phyloP scores from a whole-genome alignment of 2,888 invertebrate species.

The Lissocephala sabroskyi region DNA sequence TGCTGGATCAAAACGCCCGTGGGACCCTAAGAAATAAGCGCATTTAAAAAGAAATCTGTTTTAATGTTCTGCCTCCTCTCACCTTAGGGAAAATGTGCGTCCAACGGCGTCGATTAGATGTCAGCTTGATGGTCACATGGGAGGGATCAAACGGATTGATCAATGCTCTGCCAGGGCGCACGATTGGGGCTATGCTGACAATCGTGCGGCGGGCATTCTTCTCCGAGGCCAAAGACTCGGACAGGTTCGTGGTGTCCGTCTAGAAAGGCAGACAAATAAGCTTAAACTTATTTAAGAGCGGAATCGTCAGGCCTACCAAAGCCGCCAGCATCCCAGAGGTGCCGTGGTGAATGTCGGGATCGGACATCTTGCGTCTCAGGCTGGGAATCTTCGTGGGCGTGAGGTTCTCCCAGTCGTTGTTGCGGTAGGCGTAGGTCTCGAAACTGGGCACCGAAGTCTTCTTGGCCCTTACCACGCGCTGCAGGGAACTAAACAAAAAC shows the following conservation, averaged over 20 bases:
- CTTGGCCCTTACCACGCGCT: constrained; percentile 80
- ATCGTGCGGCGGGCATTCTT: constrained; percentile 68
- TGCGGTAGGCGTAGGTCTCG: constrained; percentile 73
- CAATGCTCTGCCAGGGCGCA: constrained; percentile 85
- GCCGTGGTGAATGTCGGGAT: constrained; percentile 88
- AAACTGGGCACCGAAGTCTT: constrained; percentile 84
- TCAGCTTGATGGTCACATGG: constrained; percentile 95
- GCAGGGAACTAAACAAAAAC: constrained; percentile 71
- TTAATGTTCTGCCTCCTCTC: no score
- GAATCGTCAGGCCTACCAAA: constrained; percentile 58
- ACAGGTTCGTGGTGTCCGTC: constrained; percentile 66
- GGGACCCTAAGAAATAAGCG: constrained; percentile 80
- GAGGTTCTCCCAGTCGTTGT: constrained; percentile 68
- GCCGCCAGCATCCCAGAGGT: constrained; percentile 76
- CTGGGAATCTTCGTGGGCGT: constrained; percentile 75
- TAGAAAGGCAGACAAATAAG: constrained; percentile 20
- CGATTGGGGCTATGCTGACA: constrained; percentile 74
- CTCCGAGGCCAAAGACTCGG: constrained; percentile 70
- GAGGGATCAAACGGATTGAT: constrained; percentile 99
- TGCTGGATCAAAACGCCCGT: constrained; percentile 93
- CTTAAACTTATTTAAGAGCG: no score
- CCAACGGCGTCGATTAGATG: constrained; percentile 96
- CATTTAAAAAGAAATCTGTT: no score
- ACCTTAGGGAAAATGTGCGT: constrained; percentile 96
- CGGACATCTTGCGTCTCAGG: constrained; percentile 85